A percentile compares a stretch with the other conserved stretches of the same genome.
Evolutionary conservation across 53 echinoderm and acorn worm genomes (phyloP).

Genomic region (Paelopatides confundens): DNA sequence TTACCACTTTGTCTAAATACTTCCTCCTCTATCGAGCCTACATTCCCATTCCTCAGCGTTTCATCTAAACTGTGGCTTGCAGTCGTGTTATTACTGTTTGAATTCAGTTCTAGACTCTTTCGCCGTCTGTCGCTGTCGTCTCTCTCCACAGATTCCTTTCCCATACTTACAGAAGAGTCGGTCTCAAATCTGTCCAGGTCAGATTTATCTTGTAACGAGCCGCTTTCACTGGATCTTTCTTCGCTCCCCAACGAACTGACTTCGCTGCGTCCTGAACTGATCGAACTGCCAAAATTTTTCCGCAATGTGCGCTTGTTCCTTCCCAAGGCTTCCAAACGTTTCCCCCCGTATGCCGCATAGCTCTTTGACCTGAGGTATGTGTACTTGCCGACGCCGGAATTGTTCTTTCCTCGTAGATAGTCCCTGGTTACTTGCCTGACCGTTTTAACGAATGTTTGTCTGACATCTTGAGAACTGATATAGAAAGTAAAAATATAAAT

Average conservation of each 20-base stretch:
- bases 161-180: conserved; percentile 37
- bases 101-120: background rate
- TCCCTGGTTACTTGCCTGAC: conserved; percentile 82
- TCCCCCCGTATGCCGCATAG: conserved; percentile 85
- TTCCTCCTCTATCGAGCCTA: background rate
- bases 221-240: conserved; percentile 86
- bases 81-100: conserved; percentile 20
- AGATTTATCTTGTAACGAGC: conserved; percentile 55
- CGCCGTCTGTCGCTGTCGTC: background rate
- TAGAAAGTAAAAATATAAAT: background rate
- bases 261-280: conserved; percentile 66
- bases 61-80: background rate
- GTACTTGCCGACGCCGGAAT: conserved; percentile 63
- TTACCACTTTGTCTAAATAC: background rate
- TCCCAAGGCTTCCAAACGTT: conserved; percentile 74
- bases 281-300: conserved; percentile 69
- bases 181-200: conserved; percentile 32
- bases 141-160: conserved; percentile 14
- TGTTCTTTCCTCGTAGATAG: conserved; percentile 74
- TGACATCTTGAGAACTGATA: conserved; percentile 75
- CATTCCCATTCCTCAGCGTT: background rate
- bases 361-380: conserved; percentile 69
- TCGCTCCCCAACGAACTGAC: conserved; percentile 83
- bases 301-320: conserved; percentile 82
- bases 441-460: conserved; percentile 78